A percentile compares a stretch with the other conserved stretches of the same genome.
phyloP scores from a whole-genome alignment of 1,140 invertebrate genomes.

The Ruditapes philippinarum region DNA sequence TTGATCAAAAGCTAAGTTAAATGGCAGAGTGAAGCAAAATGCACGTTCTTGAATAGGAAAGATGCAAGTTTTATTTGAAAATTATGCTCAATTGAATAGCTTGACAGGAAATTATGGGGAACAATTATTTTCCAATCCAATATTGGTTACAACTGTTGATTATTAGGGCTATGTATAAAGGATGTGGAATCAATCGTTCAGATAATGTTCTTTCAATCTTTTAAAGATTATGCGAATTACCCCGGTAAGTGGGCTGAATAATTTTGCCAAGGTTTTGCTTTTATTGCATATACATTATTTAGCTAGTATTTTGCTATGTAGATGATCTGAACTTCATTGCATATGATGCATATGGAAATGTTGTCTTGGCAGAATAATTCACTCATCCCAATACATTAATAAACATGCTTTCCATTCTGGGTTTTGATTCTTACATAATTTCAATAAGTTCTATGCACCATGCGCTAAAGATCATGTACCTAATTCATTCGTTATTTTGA shows the following conservation, averaged over 20 bases:
- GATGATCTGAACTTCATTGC: too few relatives aligned
- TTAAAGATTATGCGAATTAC: background rate
- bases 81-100: slow-evolving; percentile 56
- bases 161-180: background rate
- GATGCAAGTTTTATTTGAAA: slow-evolving; percentile 63
- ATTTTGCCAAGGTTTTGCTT: too few relatives aligned
- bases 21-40: slow-evolving; percentile 45
- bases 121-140: slow-evolving; percentile 69
- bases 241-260: background rate
- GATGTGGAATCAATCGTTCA: background rate
- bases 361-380: too few relatives aligned
- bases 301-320: too few relatives aligned
- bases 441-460: too few relatives aligned
- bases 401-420: too few relatives aligned
- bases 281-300: too few relatives aligned
- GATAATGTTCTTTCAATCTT: background rate
- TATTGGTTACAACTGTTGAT: slow-evolving; percentile 53
- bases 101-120: slow-evolving; percentile 64
- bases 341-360: too few relatives aligned
- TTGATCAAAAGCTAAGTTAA: slow-evolving; percentile 60
- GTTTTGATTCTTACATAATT: too few relatives aligned
- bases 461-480: too few relatives aligned
- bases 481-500: too few relatives aligned
- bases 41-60: slow-evolving; percentile 56
- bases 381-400: too few relatives aligned